Evolutionary conservation across 1,140 invertebrate species (phyloP).

Genomic region (Drosophila sp.): DNA sequence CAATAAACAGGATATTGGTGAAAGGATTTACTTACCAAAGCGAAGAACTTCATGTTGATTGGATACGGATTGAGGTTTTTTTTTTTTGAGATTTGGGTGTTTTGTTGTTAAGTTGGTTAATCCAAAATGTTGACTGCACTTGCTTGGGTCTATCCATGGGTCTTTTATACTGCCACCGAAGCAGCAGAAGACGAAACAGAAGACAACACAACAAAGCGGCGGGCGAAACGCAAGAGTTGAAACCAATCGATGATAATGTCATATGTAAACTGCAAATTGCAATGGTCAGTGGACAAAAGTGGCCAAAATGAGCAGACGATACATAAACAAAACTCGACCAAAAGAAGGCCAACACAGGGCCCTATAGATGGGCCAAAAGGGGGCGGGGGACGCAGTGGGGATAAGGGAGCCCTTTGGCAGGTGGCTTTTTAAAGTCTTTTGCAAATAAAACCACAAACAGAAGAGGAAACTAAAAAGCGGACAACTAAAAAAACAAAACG

Average conservation of each 20-base stretch:
- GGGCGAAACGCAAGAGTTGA: constrained; percentile 13
- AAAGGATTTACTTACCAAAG: constrained; percentile 58
- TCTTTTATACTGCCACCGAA: constrained; percentile 58
- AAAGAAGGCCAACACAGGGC: constrained; percentile 7
- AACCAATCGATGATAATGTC: constrained; percentile 61
- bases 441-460: constrained; percentile 47
- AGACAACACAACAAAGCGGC: background rate
- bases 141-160: constrained; percentile 31
- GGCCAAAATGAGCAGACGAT: constrained; percentile 52
- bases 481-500: constrained; percentile 43
- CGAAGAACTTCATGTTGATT: constrained; percentile 70
- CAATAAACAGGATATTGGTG: background rate
- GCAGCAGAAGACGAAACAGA: constrained; percentile 15
- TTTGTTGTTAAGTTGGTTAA: constrained; percentile 52
- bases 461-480: constrained; percentile 34
- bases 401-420: background rate
- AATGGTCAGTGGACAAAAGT: constrained; percentile 33
- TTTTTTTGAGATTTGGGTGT: background rate
- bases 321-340: constrained; percentile 60
- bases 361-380: background rate
- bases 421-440: constrained; percentile 45
- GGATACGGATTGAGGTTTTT: background rate
- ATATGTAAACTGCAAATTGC: constrained; percentile 75
- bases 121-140: constrained; percentile 71
- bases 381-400: background rate